Evolutionary conservation across 37 sponge, comb jelly and placozoan genomes (phyloP).

Genomic region (Hexactinellida sp.): DNA sequence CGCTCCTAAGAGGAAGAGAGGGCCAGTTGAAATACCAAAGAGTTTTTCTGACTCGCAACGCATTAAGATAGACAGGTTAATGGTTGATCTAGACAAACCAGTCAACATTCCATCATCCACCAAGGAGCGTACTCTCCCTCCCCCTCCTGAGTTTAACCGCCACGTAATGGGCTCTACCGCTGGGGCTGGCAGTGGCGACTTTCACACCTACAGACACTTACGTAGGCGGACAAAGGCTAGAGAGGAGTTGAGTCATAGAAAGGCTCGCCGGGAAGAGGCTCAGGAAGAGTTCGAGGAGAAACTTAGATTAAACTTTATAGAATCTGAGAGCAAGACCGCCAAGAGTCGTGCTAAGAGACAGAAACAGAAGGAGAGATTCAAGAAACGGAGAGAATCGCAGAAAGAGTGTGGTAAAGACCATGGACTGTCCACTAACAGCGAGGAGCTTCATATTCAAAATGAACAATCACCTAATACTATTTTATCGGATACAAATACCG

Average conservation of each 20-base stretch:
- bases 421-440: too few species aligned
- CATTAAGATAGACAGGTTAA: not conserved
- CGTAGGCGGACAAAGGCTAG: constrained; percentile 47
- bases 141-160: not conserved
- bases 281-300: constrained; percentile 53
- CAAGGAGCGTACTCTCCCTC: not conserved
- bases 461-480: too few species aligned
- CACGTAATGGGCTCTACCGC: constrained; percentile 72
- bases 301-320: constrained; percentile 33
- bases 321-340: constrained; percentile 58
- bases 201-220: constrained; percentile 82
- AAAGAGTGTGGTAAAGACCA: too few species aligned
- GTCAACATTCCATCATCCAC: not conserved
- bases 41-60: not conserved
- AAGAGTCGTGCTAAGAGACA: constrained; percentile 79
- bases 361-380: not conserved
- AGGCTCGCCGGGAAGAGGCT: constrained; percentile 33
- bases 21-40: not conserved
- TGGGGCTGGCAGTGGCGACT: constrained; percentile 98
- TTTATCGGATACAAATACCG: too few species aligned
- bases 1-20: not conserved
- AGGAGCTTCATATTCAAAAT: too few species aligned
- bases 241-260: constrained; percentile 21
- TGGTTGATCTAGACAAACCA: not conserved
- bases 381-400: not conserved